Evolutionary conservation across 2,888 invertebrate genomes (phyloP).

Genomic region (Sarcophaga rosellei): DNA sequence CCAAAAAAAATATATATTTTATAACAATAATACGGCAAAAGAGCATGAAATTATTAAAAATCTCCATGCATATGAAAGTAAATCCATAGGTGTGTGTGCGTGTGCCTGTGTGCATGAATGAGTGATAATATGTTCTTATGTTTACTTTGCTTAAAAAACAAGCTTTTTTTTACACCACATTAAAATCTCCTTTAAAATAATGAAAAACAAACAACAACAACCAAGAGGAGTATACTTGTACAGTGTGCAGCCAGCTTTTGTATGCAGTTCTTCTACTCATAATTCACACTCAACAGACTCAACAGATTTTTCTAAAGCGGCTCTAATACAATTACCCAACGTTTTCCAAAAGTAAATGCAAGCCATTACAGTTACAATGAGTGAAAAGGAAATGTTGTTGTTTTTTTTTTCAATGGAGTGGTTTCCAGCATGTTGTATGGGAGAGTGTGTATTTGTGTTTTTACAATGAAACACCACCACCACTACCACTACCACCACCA

Average conservation of each 20-base stretch:
- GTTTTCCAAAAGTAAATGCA: background rate
- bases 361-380: background rate
- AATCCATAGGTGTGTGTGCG: conserved; percentile 5
- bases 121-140: background rate
- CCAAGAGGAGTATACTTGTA: background rate
- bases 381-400: background rate
- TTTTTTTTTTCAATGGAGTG: background rate
- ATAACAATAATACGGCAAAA: background rate
- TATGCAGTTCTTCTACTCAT: background rate
- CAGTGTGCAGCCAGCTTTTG: background rate
- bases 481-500: conserved; percentile 56
- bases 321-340: conserved; percentile 6
- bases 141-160: background rate
- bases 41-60: background rate
- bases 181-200: background rate
- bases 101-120: background rate
- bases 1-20: conserved; percentile 18
- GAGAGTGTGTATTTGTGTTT: background rate
- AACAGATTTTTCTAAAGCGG: background rate
- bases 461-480: background rate
- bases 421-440: background rate
- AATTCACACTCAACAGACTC: background rate
- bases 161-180: background rate
- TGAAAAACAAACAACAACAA: background rate
- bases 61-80: background rate